Evolutionary conservation across 2,888 invertebrate species (phyloP).

Genomic region (Plebejus melissa): DNA sequence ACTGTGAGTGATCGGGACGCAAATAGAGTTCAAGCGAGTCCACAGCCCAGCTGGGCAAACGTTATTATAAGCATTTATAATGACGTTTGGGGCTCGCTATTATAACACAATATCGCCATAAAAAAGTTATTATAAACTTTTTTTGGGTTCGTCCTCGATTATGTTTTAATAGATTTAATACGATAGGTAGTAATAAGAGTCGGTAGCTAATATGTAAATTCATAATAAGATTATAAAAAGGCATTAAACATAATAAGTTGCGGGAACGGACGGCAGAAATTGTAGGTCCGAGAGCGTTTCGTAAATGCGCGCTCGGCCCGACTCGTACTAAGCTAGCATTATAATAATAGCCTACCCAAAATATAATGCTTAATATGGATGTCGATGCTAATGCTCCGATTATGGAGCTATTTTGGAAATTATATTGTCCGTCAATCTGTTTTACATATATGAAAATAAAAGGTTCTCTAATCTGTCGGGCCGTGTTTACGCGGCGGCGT

Average conservation of each 20-base stretch:
- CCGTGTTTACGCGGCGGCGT: constrained; percentile 71
- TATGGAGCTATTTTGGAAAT: constrained; percentile 76
- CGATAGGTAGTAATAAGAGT: constrained; percentile 17
- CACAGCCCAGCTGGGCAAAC: too few relatives aligned
- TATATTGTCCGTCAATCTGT: constrained; percentile 78
- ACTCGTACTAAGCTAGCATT: constrained; percentile 70
- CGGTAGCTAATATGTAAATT: constrained; percentile 22
- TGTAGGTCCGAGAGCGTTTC: constrained; percentile 44
- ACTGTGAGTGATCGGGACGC: too few relatives aligned
- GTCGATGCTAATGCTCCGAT: constrained; percentile 77
- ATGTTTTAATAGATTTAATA: constrained; percentile 34
- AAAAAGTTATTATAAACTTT: constrained; percentile 2
- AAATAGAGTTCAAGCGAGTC: too few relatives aligned
- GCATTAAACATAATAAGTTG: constrained; percentile 35
- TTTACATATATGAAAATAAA: constrained; percentile 77
- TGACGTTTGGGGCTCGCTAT: not conserved
- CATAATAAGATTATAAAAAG: constrained; percentile 24
- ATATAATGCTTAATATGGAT: constrained; percentile 78
- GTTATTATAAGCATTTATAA: too few relatives aligned
- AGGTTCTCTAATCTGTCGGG: constrained; percentile 69
- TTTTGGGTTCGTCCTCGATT: constrained; percentile 4
- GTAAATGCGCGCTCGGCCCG: constrained; percentile 56
- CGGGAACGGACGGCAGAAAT: constrained; percentile 31
- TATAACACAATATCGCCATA: not conserved
- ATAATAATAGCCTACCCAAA: constrained; percentile 74